Evolutionary conservation across 2,797 vertebrate genomes (phyloP).

Genomic region (Cheirogaleus major): DNA sequence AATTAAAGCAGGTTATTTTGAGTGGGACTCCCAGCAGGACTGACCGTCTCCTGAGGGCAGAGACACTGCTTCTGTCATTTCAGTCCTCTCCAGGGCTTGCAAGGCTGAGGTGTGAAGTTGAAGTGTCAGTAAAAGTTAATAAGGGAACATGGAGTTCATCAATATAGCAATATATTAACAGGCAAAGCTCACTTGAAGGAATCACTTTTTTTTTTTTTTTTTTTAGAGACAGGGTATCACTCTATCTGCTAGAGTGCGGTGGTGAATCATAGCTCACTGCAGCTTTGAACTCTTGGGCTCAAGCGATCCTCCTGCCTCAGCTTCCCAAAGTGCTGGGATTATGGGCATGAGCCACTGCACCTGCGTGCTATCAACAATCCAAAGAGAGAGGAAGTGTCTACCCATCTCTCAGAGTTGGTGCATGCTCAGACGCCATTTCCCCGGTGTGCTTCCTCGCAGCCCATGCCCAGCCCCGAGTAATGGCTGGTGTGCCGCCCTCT

Average conservation of each 20-base stretch:
- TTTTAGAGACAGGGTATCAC: not conserved
- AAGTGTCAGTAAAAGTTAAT: not conserved
- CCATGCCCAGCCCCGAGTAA: not conserved
- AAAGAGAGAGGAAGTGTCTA: not conserved
- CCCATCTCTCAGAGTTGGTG: rapidly evolving
- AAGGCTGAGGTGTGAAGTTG: not conserved
- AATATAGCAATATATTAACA: not conserved
- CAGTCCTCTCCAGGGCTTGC: not conserved
- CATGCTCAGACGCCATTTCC: not conserved
- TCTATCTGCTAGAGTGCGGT: not conserved
- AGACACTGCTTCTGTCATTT: not conserved
- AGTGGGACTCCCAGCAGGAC: not conserved
- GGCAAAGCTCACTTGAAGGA: not conserved
- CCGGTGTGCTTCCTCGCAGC: not conserved
- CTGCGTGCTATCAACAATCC: not conserved
- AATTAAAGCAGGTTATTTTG: not conserved
- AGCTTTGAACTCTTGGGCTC: not conserved
- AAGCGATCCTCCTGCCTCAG: no score
- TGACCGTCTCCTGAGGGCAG: not conserved
- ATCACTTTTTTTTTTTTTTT: not conserved
- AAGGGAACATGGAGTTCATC: not conserved
- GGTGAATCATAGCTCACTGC: not conserved
- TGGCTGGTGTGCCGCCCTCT: not conserved
- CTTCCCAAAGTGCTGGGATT: no score
- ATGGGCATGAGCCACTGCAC: no score